Conservation (phyloP, 2,113 vertebrate species). For the Oplegnathus fasciatus region DNA sequence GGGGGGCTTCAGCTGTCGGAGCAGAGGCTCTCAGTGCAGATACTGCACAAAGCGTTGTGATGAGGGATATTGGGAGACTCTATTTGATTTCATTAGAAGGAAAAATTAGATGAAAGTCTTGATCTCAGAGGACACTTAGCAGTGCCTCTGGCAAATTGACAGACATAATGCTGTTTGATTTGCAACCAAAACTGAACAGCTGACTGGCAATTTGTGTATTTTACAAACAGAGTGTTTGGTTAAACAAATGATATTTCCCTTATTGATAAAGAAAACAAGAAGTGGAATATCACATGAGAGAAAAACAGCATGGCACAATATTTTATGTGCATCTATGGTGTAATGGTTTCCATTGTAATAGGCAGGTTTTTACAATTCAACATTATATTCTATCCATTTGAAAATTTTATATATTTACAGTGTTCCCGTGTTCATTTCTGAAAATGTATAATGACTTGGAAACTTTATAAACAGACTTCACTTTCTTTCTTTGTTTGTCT, state of each 20-base stretch:
- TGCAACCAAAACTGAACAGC: conserved; percentile 79
- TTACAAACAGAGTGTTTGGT: conserved; percentile 72
- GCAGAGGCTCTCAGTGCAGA: conserved; percentile 84
- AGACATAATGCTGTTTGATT: conserved; percentile 86
- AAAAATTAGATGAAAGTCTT: conserved; percentile 95
- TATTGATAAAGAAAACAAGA: conserved; percentile 48
- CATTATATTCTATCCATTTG: neutral
- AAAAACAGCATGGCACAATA: neutral
- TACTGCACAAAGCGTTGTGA: conserved; percentile 85
- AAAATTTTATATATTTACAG: neutral
- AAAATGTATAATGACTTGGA: neutral
- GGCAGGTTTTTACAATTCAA: neutral
- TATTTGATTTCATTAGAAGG: conserved; percentile 92
- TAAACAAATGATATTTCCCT: conserved; percentile 54
- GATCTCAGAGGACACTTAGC: conserved; percentile 92
- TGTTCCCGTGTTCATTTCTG: neutral
- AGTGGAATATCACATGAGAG: neutral
- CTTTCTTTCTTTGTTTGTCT: neutral
- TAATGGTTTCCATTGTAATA: neutral
- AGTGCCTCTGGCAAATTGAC: conserved; percentile 91
- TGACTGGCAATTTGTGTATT: conserved; percentile 75
- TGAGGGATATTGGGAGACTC: conserved; percentile 84
- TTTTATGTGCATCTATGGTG: conserved; percentile 2
- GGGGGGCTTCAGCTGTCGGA: conserved; percentile 84
- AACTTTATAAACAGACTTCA: neutral